phyloP scores from a whole-genome alignment of 2,113 vertebrate genomes.

The Oryzias woworae region DNA sequence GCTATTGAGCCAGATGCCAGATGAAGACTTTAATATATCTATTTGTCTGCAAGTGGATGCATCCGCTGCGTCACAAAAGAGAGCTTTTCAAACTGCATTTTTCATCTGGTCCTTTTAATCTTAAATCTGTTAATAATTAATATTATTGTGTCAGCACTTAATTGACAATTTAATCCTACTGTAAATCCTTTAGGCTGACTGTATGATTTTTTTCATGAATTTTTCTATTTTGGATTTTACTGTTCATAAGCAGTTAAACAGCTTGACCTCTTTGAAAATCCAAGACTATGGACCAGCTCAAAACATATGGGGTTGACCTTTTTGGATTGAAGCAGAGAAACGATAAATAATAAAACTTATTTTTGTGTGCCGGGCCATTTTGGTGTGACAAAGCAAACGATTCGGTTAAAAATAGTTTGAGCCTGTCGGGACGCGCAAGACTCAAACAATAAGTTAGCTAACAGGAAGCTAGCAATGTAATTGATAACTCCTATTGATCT shows the following conservation, averaged over 20 bases:
- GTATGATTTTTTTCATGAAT: conserved; percentile 55
- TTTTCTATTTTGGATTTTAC: conserved; percentile 41
- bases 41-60: no score
- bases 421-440: conserved; percentile 18
- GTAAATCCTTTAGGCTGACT: conserved; percentile 18
- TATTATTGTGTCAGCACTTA: conserved; percentile 38
- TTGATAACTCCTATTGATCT: conserved; percentile 74
- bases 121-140: no score
- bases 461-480: conserved; percentile 65
- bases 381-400: conserved; percentile 21
- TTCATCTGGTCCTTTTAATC: no score
- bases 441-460: conserved; percentile 50
- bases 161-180: conserved; percentile 30
- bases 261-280: conserved; percentile 19
- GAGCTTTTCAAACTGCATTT: no score
- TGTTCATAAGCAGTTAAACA: conserved; percentile 51
- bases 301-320: conserved; percentile 18
- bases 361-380: conserved; percentile 10
- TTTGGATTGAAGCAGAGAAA: neutral
- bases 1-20: no score
- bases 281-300: conserved; percentile 2
- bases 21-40: no score
- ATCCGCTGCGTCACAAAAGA: no score
- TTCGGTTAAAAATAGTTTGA: conserved; percentile 38
- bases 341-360: neutral